A percentile compares a stretch with the other conserved stretches of the same genome.
Conservation (phyloP, 2,888 invertebrate genomes). For the Diaprepes abbreviatus region DNA sequence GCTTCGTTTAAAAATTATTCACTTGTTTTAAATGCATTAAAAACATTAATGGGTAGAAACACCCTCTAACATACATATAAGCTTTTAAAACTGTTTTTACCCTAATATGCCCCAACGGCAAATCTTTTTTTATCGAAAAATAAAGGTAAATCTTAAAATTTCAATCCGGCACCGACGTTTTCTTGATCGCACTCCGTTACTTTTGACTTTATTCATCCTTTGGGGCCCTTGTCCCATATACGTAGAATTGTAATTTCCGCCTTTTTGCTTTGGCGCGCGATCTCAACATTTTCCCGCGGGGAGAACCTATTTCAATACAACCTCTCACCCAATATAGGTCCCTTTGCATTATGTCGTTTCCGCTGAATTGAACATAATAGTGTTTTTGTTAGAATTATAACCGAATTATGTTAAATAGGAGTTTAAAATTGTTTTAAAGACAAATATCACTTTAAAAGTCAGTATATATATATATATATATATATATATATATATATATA, state of each 20-base stretch:
- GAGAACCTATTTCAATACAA: conserved; percentile 66
- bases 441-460: too few relatives aligned
- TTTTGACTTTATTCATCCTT: conserved; percentile 68
- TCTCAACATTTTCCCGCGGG: conserved; percentile 57
- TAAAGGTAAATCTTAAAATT: conserved; percentile 50
- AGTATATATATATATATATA: too few relatives aligned
- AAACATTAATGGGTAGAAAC: too few relatives aligned
- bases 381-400: conserved; percentile 25
- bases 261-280: conserved; percentile 60
- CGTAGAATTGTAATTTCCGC: conserved; percentile 62
- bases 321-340: conserved; percentile 42
- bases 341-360: conserved; percentile 35
- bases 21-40: neutral
- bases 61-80: neutral
- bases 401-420: too few relatives aligned
- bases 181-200: conserved; percentile 62
- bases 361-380: conserved; percentile 43
- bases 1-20: too few relatives aligned
- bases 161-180: conserved; percentile 32
- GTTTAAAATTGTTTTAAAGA: too few relatives aligned
- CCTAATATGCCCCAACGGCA: conserved; percentile 35
- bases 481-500: too few relatives aligned
- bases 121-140: conserved; percentile 46
- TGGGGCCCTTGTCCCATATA: conserved; percentile 65
- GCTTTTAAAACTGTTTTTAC: conserved; percentile 40